Conservation (phyloP, 2,888 invertebrate species). For the Cryptocephalus moraei region DNA sequence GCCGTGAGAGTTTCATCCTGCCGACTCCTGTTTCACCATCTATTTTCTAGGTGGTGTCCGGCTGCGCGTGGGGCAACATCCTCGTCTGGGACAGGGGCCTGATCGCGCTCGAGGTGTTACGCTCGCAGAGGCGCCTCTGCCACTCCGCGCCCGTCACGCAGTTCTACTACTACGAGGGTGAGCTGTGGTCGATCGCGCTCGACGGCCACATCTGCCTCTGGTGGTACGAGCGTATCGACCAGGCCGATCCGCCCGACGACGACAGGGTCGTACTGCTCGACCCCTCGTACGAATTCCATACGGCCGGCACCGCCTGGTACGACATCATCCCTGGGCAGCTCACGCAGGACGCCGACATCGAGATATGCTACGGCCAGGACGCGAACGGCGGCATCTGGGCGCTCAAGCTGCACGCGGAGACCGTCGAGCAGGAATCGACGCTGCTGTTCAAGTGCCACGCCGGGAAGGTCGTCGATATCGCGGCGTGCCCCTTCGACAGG, state of each 20-base stretch:
- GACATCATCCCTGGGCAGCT: too few species aligned
- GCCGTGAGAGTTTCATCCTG: too few species aligned
- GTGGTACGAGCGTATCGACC: conserved; percentile 88
- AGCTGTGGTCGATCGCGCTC: conserved; percentile 43
- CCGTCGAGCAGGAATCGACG: conserved; percentile 8
- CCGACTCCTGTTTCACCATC: too few species aligned
- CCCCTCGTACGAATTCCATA: conserved; percentile 73
- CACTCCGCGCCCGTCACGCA: conserved; percentile 67
- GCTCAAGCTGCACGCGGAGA: conserved; percentile 51
- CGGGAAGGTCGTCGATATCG: conserved; percentile 60
- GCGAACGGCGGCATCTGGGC: conserved; percentile 76
- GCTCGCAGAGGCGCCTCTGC: conserved; percentile 60
- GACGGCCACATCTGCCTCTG: conserved; percentile 76
- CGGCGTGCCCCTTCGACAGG: conserved; percentile 56
- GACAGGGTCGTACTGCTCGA: conserved; percentile 71
- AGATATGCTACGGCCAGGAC: conserved; percentile 54
- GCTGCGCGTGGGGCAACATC: conserved; percentile 86
- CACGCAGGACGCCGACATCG: too few species aligned
- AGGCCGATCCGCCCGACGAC: conserved; percentile 74
- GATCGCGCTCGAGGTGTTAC: conserved; percentile 74
- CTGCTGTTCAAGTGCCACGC: conserved; percentile 62
- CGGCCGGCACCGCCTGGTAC: conserved; percentile 39
- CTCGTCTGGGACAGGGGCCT: conserved; percentile 84
- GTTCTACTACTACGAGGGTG: conserved; percentile 38
- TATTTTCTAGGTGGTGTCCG: conserved; percentile 58